phyloP scores from a whole-genome alignment of 2,113 vertebrate genomes.

The Vicugna pacos region DNA sequence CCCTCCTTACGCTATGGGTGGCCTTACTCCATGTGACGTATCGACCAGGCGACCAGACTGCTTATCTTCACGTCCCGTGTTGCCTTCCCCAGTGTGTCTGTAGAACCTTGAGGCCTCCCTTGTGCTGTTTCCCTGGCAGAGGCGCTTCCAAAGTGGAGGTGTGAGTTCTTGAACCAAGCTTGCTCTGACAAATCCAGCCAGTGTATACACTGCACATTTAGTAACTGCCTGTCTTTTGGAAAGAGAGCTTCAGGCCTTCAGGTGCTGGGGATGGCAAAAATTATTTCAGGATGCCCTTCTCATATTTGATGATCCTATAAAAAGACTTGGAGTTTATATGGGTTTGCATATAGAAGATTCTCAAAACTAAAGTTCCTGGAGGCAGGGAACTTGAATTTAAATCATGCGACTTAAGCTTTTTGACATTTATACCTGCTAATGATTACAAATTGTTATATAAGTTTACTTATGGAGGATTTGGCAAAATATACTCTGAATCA shows the following conservation, averaged over 20 bases:
- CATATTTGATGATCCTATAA: background rate
- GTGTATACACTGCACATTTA: background rate
- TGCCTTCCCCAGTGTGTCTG: slow-evolving; percentile 82
- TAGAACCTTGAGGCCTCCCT: slow-evolving; percentile 68
- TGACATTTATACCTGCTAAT: background rate
- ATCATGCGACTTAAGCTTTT: background rate
- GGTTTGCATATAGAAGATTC: background rate
- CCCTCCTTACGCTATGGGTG: slow-evolving; percentile 81
- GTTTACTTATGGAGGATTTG: background rate
- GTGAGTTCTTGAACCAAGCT: background rate
- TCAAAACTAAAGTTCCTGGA: background rate
- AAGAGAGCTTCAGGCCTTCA: background rate
- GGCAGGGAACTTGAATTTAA: slow-evolving; percentile 40
- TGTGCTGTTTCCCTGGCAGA: background rate
- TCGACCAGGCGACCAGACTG: slow-evolving; percentile 77
- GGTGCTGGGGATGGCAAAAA: background rate
- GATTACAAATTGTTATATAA: background rate
- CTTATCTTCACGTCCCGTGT: slow-evolving; percentile 83
- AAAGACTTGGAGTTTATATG: slow-evolving; percentile 1
- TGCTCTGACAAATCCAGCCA: background rate
- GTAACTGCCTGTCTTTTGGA: background rate
- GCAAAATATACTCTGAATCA: background rate
- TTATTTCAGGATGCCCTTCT: background rate
- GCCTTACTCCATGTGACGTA: slow-evolving; percentile 76
- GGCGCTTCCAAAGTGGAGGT: background rate